Evolutionary conservation across 1,140 invertebrate genomes (phyloP).

Genomic region (Augochlora pura): DNA sequence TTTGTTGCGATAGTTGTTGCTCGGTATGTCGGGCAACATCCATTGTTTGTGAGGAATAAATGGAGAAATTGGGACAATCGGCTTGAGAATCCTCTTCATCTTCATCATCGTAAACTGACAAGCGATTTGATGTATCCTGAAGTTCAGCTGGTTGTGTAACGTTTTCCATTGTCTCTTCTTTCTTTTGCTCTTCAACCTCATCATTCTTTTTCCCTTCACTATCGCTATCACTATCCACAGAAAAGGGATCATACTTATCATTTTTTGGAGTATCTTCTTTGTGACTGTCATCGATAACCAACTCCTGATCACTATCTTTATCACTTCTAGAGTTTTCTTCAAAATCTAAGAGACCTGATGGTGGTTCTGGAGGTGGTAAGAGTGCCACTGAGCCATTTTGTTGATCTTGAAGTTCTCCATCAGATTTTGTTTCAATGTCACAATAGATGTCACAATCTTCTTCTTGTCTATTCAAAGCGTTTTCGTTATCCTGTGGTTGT

Average conservation of each 20-base stretch:
- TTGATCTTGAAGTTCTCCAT: slow-evolving; percentile 54
- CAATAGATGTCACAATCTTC: slow-evolving; percentile 77
- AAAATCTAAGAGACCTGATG: slow-evolving; percentile 77
- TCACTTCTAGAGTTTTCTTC: slow-evolving; percentile 79
- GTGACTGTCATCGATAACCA: slow-evolving; percentile 84
- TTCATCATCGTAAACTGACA: slow-evolving; percentile 74
- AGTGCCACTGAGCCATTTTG: slow-evolving; percentile 61
- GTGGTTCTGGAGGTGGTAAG: slow-evolving; percentile 81
- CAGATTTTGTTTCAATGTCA: slow-evolving; percentile 72
- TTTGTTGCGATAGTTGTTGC: slow-evolving; percentile 77
- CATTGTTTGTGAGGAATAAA: slow-evolving; percentile 90
- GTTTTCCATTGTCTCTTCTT: slow-evolving; percentile 43
- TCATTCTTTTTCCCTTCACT: slow-evolving; percentile 54
- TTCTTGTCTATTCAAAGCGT: slow-evolving; percentile 54
- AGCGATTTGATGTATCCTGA: slow-evolving; percentile 50
- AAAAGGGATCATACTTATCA: slow-evolving; percentile 85
- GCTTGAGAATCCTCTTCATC: slow-evolving; percentile 83
- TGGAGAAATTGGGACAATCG: slow-evolving; percentile 91
- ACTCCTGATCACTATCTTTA: slow-evolving; percentile 84
- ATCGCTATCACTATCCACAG: slow-evolving; percentile 77
- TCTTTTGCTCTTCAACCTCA: slow-evolving; percentile 42
- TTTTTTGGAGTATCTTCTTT: slow-evolving; percentile 72
- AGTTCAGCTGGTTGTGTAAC: slow-evolving; percentile 46
- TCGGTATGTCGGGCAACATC: slow-evolving; percentile 84
- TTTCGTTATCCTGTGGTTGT: slow-evolving; percentile 23